These are phyloP conservation scores for Pyralis farinalis DNA, from an alignment of 2,888 invertebrate genomes.

Conservation along the genomic window DNA sequence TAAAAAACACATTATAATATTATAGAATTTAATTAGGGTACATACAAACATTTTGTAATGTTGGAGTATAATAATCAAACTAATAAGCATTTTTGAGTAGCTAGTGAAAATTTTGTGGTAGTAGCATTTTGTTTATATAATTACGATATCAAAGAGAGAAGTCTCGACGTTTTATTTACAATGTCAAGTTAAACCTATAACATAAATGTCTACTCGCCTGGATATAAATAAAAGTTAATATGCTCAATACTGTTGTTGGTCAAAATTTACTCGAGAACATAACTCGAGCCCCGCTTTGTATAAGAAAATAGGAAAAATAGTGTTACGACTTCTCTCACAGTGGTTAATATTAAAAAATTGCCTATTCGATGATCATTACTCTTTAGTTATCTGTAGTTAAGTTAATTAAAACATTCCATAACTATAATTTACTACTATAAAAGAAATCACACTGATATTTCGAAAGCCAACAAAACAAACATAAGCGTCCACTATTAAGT, in stretches of 20 bases:
- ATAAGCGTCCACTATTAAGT: constrained; percentile 69
- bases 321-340: constrained; percentile 29
- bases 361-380: constrained; percentile 28
- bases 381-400: constrained; percentile 39
- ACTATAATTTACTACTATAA: constrained; percentile 63
- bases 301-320: constrained; percentile 5
- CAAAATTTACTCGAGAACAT: constrained; percentile 1
- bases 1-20: constrained; percentile 56
- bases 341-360: constrained; percentile 21
- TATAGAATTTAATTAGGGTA: constrained; percentile 80
- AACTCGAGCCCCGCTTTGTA: constrained; percentile 2
- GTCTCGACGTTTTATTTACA: constrained; percentile 35
- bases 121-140: constrained; percentile 49
- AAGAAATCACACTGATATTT: constrained; percentile 76
- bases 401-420: constrained; percentile 71
- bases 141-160: constrained; percentile 61
- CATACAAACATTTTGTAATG: constrained; percentile 80
- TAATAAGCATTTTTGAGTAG: constrained; percentile 75
- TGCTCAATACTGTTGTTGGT: constrained; percentile 11
- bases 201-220: constrained; percentile 12
- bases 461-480: constrained; percentile 76
- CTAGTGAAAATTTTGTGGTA: constrained; percentile 64
- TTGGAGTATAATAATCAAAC: constrained; percentile 77
- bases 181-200: constrained; percentile 16
- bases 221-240: constrained; percentile 16